Evolutionary conservation across 2,888 invertebrate genomes (phyloP), one percentile per base, ranked within the genome.

Genomic region (Leptarthrus brevirostris): DNA sequence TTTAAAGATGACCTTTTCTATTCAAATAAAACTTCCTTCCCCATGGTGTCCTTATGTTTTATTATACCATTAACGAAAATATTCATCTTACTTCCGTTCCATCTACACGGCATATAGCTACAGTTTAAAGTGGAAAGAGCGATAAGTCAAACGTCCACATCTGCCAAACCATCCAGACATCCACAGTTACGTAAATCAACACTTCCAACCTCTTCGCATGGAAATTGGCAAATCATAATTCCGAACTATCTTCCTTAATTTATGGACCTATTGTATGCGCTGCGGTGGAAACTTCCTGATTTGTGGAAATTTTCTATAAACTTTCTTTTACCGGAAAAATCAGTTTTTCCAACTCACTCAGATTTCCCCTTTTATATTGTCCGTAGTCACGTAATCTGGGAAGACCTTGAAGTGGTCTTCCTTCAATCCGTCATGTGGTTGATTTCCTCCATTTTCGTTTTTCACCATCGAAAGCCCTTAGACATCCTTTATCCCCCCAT

Each of bases 311-410:
- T 52, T 52, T 52, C 49, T 52, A 52, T 49, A 69, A 69, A 52
- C 34, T 69, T 69, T 52, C 36, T 34, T 53, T 36, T 16, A 54
- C 56, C 72, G 72, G 72, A 72, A 72, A 58, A 72, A 72, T 72
- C 58, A 72, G 72, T 72, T 72, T 72, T 58, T 72, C 70, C 72
- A 72, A 72, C 18, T 72, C 72, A 47, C 54, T 54, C 40, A 44
- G 54, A 56, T 72, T 58, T 72, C 47, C 30, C 40, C 56, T 16
- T 56, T 40, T 26, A 56, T 54, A 72, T 72, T 72, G 56, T 47
- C 56, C 44, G 5, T 24, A 72, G 56, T 72, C 72, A 72, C 72
- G 72, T 44, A 72, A 14, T n/a, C 24, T 44, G 44, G 24, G 24
- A 52, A 49, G 49, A 30, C 69, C 49, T 49, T 69, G 52, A 69